A percentile compares a stretch with the other conserved stretches of the same genome.
Conservation (phyloP, 2,113 vertebrate genomes). For the human (Homo sapiens) region GRCh38 chr4:1253501-1254000, state of each 20-base stretch:
- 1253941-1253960: background rate
- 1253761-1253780: background rate
- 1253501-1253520: background rate
- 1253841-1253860: background rate
- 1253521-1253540: background rate
- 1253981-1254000: background rate
- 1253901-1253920: background rate
- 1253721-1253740: rapidly evolving
- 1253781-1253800: background rate
- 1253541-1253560: background rate
- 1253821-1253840: background rate
- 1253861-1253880: background rate
- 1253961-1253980: background rate
- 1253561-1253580: background rate
- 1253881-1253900: background rate
- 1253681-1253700: background rate
- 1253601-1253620: background rate
- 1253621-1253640: rapidly evolving
- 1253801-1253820: background rate
- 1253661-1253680: background rate
- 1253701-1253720: rapidly evolving
- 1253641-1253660: background rate
- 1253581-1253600: background rate
- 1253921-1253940: background rate
- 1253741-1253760: too few relatives aligned